Evolutionary conservation across 1,140 invertebrate genomes (phyloP).

Genomic region (Magallana angulata): DNA sequence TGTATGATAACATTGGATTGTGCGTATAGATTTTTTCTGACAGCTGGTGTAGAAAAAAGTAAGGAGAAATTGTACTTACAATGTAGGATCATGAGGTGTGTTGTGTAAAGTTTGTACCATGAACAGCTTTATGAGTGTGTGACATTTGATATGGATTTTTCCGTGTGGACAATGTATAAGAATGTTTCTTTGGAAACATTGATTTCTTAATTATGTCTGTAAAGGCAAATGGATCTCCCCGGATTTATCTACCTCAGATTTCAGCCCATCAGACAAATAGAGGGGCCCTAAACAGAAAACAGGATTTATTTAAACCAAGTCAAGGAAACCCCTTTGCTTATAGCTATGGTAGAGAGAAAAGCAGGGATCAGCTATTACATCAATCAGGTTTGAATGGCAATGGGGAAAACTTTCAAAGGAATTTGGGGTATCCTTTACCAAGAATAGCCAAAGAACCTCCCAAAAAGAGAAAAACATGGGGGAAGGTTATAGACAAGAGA

Average conservation of each 20-base stretch:
- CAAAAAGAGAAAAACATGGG: slow-evolving; percentile 49
- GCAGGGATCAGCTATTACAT: slow-evolving; percentile 6
- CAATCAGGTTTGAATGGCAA: slow-evolving; percentile 15
- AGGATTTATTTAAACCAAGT: slow-evolving; percentile 34
- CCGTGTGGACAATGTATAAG: neutral
- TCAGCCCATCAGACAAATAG: slow-evolving; percentile 9
- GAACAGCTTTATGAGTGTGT: neutral
- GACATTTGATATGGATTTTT: slow-evolving; percentile 34
- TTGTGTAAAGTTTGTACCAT: neutral
- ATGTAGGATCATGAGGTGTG: neutral
- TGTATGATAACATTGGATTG: neutral
- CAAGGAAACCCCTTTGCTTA: slow-evolving; percentile 21
- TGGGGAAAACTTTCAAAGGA: neutral
- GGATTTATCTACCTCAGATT: slow-evolving; percentile 25
- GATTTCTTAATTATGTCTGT: slow-evolving; percentile 39
- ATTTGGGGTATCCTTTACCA: neutral
- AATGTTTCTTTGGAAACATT: slow-evolving; percentile 39
- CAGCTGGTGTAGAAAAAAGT: neutral
- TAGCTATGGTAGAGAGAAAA: slow-evolving; percentile 20
- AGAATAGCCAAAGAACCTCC: slow-evolving; percentile 4
- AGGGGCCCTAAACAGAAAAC: neutral
- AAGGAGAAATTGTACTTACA: neutral
- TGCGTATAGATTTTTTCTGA: slow-evolving; percentile 17
- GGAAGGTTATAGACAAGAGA: neutral
- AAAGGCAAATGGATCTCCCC: slow-evolving; percentile 27